Percentiles rank a stretch among this genome's conserved stretches.
These are phyloP conservation scores for Hydractinia symbiolongicarpus DNA, from an alignment of 30 jellyfish, hydroid and myxozoan genomes.

Conservation along the genomic window DNA sequence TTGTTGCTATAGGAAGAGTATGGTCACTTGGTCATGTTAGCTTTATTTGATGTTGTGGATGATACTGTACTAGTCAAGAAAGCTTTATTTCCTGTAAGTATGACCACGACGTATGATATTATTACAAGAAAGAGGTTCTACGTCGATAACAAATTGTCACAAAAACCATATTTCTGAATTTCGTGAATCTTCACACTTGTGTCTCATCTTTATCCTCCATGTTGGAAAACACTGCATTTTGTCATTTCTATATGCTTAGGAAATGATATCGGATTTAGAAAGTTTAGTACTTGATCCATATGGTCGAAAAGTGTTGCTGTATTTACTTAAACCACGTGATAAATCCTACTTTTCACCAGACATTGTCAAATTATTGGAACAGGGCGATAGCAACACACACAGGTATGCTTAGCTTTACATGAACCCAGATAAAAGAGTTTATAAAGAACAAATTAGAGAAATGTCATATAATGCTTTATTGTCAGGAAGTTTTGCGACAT, in stretches of 20 bases:
- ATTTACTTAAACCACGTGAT: constrained; percentile 59
- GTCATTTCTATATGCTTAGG: constrained; percentile 27
- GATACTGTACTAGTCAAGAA: constrained; percentile 82
- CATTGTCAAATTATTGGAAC: constrained; percentile 24
- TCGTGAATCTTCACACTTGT: neutral
- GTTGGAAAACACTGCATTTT: neutral
- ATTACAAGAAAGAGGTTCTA: too few species aligned
- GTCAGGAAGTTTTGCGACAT: too few species aligned
- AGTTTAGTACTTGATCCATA: constrained; percentile 61
- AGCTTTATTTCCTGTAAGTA: constrained; percentile 68
- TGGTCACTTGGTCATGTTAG: constrained; percentile 75
- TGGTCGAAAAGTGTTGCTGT: constrained; percentile 82
- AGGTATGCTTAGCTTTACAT: constrained; percentile 16
- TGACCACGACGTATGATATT: neutral
- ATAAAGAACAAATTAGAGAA: too few species aligned
- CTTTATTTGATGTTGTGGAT: constrained; percentile 82
- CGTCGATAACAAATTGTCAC: too few species aligned
- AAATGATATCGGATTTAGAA: constrained; percentile 46
- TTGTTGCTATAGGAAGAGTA: constrained; percentile 62
- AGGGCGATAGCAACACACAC: constrained; percentile 62
- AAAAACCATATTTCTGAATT: neutral
- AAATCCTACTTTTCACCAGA: constrained; percentile 57
- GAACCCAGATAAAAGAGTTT: neutral
- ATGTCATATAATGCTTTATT: too few species aligned
- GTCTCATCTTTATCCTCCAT: neutral